Percentiles rank a stretch among this genome's conserved stretches.
phyloP scores from a whole-genome alignment of 2,888 invertebrate species.

The Thymelicus acteon region DNA sequence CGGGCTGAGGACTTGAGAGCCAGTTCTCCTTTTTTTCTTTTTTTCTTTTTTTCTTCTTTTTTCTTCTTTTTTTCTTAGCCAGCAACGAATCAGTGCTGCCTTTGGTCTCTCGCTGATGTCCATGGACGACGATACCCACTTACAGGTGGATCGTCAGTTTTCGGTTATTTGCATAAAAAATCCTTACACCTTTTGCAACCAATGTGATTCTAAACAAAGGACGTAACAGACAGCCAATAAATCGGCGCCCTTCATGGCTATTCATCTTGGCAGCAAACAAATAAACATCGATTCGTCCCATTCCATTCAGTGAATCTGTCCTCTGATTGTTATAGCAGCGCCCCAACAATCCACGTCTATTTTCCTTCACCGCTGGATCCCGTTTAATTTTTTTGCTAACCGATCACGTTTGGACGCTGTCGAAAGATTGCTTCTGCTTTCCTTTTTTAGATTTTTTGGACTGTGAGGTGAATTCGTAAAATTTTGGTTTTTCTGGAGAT shows the following conservation, averaged over 20 bases:
- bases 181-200: too few relatives aligned
- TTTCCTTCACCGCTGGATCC: constrained; percentile 15
- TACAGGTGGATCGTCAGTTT: too few relatives aligned
- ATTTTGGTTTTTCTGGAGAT: neutral
- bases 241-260: neutral
- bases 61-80: too few relatives aligned
- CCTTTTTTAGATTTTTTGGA: neutral
- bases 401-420: constrained; percentile 8
- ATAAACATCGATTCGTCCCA: neutral
- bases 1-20: too few relatives aligned
- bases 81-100: too few relatives aligned
- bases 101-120: too few relatives aligned
- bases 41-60: too few relatives aligned
- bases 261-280: neutral
- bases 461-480: neutral
- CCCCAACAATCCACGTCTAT: constrained; percentile 4
- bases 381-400: constrained; percentile 15
- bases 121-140: too few relatives aligned
- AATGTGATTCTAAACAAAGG: too few relatives aligned
- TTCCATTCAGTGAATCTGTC: constrained; percentile 13
- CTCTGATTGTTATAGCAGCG: constrained; percentile 2
- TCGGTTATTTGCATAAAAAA: too few relatives aligned
- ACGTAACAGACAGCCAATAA: neutral
- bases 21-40: too few relatives aligned
- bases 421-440: neutral